Base-by-base conservation (phyloP, 2,113 vertebrate species). In the Halcyon malimbica region DNA sequence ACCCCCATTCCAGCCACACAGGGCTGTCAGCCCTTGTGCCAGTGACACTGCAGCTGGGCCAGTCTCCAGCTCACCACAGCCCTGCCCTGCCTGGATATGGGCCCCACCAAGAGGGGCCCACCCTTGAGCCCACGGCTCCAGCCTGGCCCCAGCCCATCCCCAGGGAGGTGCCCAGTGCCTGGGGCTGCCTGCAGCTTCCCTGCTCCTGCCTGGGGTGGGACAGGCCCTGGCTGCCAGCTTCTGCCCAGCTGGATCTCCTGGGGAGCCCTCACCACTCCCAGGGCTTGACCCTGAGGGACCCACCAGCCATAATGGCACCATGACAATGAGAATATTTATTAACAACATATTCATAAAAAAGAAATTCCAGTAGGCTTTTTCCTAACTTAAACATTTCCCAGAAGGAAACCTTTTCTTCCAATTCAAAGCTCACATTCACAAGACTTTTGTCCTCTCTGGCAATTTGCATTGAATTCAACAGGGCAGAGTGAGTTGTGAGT, bases 101-200 rank as follows among this genome's bases (percentile, higher is more conserved):
- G 7, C 8, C 12, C 51, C 7, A 2, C 31, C 31, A 25, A 62
- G 31, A 18, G 0, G 1, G 19, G 54, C 37, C 24, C 11, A 65
- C 26, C 11, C 5, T 5, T 0, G 0, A 33, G 9, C 4, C 28
- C 33, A 18, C 0, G 11, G 13, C 53, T 74, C 56, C 1, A 3
- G 44, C 25, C 16, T 0, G 2, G 15, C 35, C 4, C 76, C n/a
- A 29, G 25, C 12, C 39, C 1, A 0, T 25, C 48, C 39, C 37
- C 42, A 54, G 21, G 11, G 13, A 25, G 19, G 7, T 63, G 51
- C 28, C 42, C 7, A 31, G 6, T 78, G 69, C 23, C 39, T 60
- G 48, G 33, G 54, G 21, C 20, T 91, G 23, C 19, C 26, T 13
- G n/a, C 3, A 3, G 13, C 46, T 51, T 19, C 31, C 13, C 17